Percentiles rank a stretch among this genome's conserved stretches.
Conservation (phyloP, 2,113 vertebrate species). For the Laticauda colubrina region DNA sequence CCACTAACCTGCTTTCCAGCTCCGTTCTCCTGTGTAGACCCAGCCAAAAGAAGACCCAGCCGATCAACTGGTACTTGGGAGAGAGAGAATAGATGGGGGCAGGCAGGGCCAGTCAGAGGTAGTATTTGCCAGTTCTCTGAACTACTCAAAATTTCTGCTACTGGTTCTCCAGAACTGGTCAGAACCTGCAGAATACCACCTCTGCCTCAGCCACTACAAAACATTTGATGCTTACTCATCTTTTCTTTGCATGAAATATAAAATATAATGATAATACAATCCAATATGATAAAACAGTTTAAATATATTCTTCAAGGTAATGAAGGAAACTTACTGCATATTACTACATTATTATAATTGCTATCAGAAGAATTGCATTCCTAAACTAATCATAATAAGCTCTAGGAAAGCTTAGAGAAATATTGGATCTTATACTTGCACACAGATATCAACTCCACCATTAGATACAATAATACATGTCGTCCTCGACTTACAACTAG, state of each 20-base stretch:
- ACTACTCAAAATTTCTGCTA: too few relatives aligned
- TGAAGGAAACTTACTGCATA: background rate
- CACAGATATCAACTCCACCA: background rate
- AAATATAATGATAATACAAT: background rate
- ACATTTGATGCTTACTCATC: background rate
- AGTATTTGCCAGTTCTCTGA: too few relatives aligned
- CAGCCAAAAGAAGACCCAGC: too few relatives aligned
- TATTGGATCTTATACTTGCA: background rate
- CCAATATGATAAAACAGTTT: background rate
- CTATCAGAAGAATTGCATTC: background rate
- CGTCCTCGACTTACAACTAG: too few relatives aligned
- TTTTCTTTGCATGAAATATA: background rate
- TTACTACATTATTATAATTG: background rate
- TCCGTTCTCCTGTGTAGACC: too few relatives aligned
- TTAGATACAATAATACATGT: background rate
- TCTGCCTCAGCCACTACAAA: background rate
- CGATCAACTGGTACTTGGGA: too few relatives aligned
- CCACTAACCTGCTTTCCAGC: too few relatives aligned
- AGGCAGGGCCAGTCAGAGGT: too few relatives aligned
- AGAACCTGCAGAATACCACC: too few relatives aligned
- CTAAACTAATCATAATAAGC: background rate
- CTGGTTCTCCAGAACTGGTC: too few relatives aligned
- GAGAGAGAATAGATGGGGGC: too few relatives aligned
- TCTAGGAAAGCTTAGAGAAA: background rate
- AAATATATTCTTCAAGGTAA: background rate